These are phyloP conservation scores for Pao palembangensis DNA, from an alignment of 2,113 vertebrate genomes.

Conservation along the genomic window DNA sequence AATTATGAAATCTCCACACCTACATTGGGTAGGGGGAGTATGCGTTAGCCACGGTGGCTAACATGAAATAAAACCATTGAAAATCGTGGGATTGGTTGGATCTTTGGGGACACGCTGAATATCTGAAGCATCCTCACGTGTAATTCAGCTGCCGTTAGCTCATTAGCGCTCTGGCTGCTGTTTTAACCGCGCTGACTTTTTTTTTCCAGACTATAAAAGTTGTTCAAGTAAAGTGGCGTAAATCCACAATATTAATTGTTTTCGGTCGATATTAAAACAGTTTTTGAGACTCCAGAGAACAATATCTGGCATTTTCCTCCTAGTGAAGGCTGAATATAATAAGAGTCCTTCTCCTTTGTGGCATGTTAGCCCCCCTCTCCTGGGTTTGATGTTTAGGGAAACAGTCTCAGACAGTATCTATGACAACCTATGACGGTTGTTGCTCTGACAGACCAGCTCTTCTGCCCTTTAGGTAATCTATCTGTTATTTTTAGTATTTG, in stretches of 20 bases:
- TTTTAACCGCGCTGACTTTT: background rate
- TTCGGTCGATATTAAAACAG: no score
- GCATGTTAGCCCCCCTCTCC: no score
- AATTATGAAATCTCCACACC: constrained; percentile 56
- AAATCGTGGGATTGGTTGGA: constrained; percentile 59
- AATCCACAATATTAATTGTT: no score
- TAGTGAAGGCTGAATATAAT: no score
- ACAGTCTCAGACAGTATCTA: background rate
- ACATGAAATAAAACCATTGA: constrained; percentile 51
- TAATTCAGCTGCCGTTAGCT: constrained; percentile 26
- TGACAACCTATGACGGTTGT: background rate
- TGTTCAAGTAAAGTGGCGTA: no score
- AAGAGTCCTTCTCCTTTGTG: no score
- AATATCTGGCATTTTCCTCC: no score
- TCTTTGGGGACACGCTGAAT: constrained; percentile 42
- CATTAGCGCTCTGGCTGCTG: constrained; percentile 2
- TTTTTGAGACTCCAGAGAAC: no score
- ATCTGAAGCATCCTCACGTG: constrained; percentile 18
- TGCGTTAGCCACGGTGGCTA: constrained; percentile 20
- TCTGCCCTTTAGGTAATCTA: background rate
- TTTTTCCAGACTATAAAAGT: no score
- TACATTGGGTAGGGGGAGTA: constrained; percentile 20
- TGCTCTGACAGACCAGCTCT: background rate
- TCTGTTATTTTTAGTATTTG: background rate
- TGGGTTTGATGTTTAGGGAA: background rate